Percentiles rank a stretch among this genome's conserved stretches.
Evolutionary conservation across 2,888 invertebrate genomes (phyloP).

Genomic region (Ischnura elegans): DNA sequence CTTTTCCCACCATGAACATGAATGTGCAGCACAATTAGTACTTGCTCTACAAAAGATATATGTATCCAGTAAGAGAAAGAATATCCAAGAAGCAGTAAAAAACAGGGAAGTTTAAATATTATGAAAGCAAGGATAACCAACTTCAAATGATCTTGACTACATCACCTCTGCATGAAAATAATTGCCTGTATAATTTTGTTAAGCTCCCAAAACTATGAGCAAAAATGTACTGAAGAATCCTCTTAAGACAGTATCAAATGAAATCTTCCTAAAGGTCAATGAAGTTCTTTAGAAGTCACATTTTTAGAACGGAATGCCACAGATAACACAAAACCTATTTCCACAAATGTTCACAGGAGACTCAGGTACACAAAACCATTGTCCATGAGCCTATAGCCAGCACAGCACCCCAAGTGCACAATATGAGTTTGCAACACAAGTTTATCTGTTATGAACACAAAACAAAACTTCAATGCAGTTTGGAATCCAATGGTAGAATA

Average conservation of each 20-base stretch:
- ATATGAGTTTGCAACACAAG: background rate
- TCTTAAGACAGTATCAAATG: background rate
- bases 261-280: background rate
- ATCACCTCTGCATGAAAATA: background rate
- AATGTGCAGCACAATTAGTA: background rate
- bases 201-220: background rate
- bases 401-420: background rate
- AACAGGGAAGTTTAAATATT: background rate
- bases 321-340: background rate
- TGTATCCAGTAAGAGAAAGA: too few relatives aligned
- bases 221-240: background rate
- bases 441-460: background rate
- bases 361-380: background rate
- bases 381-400: background rate
- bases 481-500: background rate
- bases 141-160: background rate
- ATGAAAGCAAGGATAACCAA: background rate
- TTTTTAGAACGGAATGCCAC: background rate
- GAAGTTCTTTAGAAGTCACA: background rate
- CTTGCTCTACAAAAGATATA: background rate
- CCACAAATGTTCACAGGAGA: background rate
- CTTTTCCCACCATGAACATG: background rate
- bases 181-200: background rate
- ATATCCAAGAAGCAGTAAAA: background rate
- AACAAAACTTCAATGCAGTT: background rate